phyloP scores from a whole-genome alignment of 2,113 vertebrate genomes.

The Scomber japonicus region DNA sequence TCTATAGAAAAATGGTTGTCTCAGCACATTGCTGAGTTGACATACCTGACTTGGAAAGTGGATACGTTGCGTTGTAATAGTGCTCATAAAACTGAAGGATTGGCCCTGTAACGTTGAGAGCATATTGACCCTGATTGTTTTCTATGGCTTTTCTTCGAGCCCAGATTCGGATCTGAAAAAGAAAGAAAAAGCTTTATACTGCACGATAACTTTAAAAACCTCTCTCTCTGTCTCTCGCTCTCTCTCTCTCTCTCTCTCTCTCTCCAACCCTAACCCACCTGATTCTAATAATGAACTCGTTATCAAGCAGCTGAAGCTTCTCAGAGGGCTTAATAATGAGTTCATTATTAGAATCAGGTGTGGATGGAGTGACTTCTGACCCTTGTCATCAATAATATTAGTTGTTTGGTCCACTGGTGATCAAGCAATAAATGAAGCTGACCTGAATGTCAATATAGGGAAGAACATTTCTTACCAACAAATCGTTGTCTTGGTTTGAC shows the following conservation, averaged over 20 bases:
- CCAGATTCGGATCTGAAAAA: conserved; percentile 92
- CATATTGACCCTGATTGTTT: conserved; percentile 82
- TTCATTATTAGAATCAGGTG: too few relatives aligned
- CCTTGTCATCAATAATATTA: too few relatives aligned
- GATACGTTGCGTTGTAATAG: conserved; percentile 87
- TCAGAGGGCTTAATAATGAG: too few relatives aligned
- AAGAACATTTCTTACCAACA: conserved; percentile 80
- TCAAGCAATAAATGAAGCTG: not conserved
- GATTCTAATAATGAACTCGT: too few relatives aligned
- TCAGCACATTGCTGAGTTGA: not conserved
- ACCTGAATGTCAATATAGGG: not conserved
- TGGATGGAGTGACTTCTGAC: too few relatives aligned
- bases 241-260: too few relatives aligned
- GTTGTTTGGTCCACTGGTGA: not conserved
- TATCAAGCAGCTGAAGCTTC: too few relatives aligned
- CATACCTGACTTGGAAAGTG: conserved; percentile 91
- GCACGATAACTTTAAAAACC: too few relatives aligned
- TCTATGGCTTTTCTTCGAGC: conserved; percentile 86
- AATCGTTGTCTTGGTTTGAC: rapidly evolving
- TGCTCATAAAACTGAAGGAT: conserved; percentile 89
- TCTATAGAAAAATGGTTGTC: not conserved
- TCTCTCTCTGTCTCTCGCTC: too few relatives aligned
- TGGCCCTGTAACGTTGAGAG: conserved; percentile 82
- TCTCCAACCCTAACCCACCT: too few relatives aligned
- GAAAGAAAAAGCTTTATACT: not conserved